Base-by-base conservation (phyloP, 2,888 invertebrate genomes). In the Yponomeuta cagnagella region DNA sequence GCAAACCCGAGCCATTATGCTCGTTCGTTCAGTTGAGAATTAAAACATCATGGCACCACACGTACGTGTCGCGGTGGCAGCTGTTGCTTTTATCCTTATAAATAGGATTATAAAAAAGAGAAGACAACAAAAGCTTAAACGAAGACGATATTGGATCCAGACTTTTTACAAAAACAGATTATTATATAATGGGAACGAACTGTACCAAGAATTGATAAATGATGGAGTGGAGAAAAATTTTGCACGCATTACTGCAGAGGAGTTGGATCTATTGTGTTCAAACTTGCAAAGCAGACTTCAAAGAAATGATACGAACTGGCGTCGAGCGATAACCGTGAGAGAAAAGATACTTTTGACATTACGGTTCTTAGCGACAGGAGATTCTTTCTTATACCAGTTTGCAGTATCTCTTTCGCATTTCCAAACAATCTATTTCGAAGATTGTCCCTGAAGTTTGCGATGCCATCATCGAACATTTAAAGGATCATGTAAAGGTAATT, bases 191-290 rank as follows among this genome's bases (percentile, higher is more conserved):
- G 69, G 69, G 58, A 69, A 33, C 58, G 63, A 63, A 69, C 69
- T 69, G 58, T 69, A 69, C 69, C 58, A 69, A 69, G 52, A 69
- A 58, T 69, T 69, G 58, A 69, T 69, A 58, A 58, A 69, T 69
- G 69, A 69, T 69, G 69, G 33, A 69, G 58, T 33, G 37, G 63
- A 33, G 9, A 64, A n/a, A 63, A 70, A 69, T 48, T 69, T 52
- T 69, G n/a, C 69, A 63, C 33, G 63, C 31, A 63, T 70, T 37
- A 30, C 58, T 43, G 58, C 33, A 48, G 2, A 70, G 5, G 12
- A 70, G 6, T 63, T 70, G 12, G 69, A 70, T 8, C 8, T 12
- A 15, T 63, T 70, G 63, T 63, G 63, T 30, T 63, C 69, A 58
- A 12, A 63, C 9, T 48, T 70, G 63, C 6, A 10, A 1, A 15